Conservation (phyloP, 2,888 invertebrate species). For the Netelia fuscicornis region DNA sequence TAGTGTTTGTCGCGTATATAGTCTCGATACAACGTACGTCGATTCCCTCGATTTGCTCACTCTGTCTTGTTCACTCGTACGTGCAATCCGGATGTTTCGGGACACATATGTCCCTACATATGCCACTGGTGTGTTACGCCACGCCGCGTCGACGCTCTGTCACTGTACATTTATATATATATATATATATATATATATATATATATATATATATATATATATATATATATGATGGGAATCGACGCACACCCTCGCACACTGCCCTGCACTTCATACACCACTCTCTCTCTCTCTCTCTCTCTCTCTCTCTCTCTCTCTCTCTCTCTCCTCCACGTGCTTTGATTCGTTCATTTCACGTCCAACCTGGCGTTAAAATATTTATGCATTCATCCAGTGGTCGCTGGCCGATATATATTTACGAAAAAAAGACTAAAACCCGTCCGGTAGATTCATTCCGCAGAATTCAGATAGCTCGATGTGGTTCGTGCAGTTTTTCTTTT, state of each 20-base stretch:
- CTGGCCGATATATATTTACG: constrained; percentile 17
- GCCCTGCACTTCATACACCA: constrained; percentile 34
- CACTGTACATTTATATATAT: constrained; percentile 23
- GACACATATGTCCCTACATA: constrained; percentile 28
- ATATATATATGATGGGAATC: constrained; percentile 23
- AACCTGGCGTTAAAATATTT: constrained; percentile 64
- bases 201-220: background rate
- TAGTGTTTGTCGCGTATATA: background rate
- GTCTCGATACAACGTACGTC: background rate
- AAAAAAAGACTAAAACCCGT: constrained; percentile 19
- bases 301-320: constrained; percentile 5
- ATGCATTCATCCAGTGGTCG: constrained; percentile 55
- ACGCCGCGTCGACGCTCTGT: constrained; percentile 60
- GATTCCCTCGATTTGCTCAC: constrained; percentile 51
- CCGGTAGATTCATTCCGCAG: constrained; percentile 3
- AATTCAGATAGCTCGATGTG: constrained; percentile 7
- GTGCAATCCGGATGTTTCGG: constrained; percentile 42
- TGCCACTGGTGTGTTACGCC: constrained; percentile 64
- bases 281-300: constrained; percentile 17
- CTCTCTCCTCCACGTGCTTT: constrained; percentile 29
- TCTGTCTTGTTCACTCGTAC: constrained; percentile 52
- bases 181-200: background rate
- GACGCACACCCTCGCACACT: constrained; percentile 40
- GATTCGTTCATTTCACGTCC: constrained; percentile 56
- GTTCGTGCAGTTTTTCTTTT: background rate